Conservation (phyloP, 2,113 vertebrate species). For the Tor tambroides region DNA sequence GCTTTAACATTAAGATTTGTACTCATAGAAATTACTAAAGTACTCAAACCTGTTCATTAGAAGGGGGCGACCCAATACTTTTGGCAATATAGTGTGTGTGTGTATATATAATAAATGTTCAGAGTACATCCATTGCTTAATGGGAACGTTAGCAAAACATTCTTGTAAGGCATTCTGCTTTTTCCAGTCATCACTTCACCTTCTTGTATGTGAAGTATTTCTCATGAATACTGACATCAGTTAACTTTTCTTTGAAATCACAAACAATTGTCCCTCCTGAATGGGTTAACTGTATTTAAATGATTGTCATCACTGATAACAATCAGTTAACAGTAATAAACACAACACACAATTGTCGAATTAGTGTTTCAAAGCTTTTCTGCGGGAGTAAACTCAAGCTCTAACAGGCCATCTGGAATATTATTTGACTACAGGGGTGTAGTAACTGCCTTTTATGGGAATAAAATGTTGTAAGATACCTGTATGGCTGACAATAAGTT, state of each 20-base stretch:
- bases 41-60: too few species aligned
- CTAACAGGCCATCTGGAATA: neutral
- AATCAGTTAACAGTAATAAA: neutral
- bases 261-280: neutral
- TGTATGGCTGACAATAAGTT: neutral
- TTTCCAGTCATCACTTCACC: neutral
- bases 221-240: neutral
- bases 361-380: neutral
- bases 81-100: too few species aligned
- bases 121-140: too few species aligned
- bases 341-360: neutral
- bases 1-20: too few species aligned
- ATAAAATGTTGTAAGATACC: neutral
- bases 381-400: neutral
- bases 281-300: constrained; percentile 16
- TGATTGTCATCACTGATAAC: neutral
- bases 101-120: too few species aligned
- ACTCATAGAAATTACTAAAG: too few species aligned
- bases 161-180: too few species aligned
- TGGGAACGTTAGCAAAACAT: too few species aligned
- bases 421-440: neutral
- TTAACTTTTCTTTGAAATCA: neutral
- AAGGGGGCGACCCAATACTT: too few species aligned
- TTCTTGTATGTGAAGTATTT: neutral
- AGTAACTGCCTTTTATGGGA: neutral